phyloP scores from a whole-genome alignment of 2,888 invertebrate species.

The Harpagoxenus sublaevis region DNA sequence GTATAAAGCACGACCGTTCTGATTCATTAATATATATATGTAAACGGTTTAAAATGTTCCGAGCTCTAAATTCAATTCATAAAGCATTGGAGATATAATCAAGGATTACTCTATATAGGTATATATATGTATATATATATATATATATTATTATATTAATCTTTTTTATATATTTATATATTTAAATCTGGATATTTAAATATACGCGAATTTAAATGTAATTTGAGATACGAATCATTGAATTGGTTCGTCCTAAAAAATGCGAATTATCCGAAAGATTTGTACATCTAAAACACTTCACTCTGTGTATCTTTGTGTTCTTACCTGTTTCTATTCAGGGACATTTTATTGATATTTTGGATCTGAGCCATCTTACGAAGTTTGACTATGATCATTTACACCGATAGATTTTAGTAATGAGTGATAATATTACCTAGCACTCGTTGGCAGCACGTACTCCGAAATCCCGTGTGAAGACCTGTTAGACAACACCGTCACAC shows the following conservation, averaged over 20 bases:
- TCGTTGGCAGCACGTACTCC: constrained; percentile 82
- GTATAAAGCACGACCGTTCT: neutral
- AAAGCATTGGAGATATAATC: neutral
- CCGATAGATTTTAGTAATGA: constrained; percentile 49
- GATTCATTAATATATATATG: neutral
- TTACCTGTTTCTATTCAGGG: constrained; percentile 30
- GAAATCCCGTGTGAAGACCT: constrained; percentile 84
- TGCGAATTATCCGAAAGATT: neutral
- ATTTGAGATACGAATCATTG: neutral
- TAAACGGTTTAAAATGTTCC: neutral
- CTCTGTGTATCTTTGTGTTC: neutral
- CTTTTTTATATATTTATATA: no score
- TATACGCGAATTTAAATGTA: neutral
- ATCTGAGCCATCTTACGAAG: constrained; percentile 6
- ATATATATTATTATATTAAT: no score
- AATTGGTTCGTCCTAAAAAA: neutral
- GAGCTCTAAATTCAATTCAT: neutral
- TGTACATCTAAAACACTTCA: neutral
- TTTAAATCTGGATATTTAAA: neutral
- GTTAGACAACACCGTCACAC: constrained; percentile 81
- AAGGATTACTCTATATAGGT: neutral
- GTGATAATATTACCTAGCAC: constrained; percentile 78
- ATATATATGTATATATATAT: neutral
- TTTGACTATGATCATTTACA: constrained; percentile 23
- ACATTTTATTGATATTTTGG: constrained; percentile 25